Evolutionary conservation across 1,140 invertebrate species (phyloP), one percentile per base, ranked within the genome.

Genomic region (Hirudo medicinalis): DNA sequence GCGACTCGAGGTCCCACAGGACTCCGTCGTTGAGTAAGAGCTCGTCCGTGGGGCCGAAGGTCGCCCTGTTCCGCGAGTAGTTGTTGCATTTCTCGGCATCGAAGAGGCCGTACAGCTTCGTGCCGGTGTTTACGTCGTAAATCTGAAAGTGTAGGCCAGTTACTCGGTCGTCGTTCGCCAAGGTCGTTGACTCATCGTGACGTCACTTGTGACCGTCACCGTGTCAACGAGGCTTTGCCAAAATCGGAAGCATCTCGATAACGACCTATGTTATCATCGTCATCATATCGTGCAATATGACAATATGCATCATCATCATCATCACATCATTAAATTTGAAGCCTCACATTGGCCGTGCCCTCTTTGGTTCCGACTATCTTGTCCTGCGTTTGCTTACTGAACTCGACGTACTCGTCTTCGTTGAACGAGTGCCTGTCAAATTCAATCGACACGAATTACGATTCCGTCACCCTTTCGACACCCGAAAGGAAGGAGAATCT

Each of bases 21-120:
- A 97, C 92, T 49, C 96, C 96, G 82, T 99, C 95, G 78, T 90
- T 92, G 1, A 99, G 82, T 22, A 98, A 88, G 36, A 99, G 81
- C 76, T 97, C 91, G 80, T 99, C 95, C 19, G 89, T 90, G 73
- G 91, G 90, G 80, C 90, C 91, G 79, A 97, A 96, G 0, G 91
- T 94, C 0, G 95, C 95, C 67, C 89, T 85, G 82, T 99, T 99
- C 81, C 90, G 90, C 8, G 87, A 88, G 80, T 99, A 99, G 76
- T 90, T 87, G 83, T 98, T 97, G 40, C 89, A 90, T 75, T 91
- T 87, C 67, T 86, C 85, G 17, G 91, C 89, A 74, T 83, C 79
- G 54, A 86, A 87, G 29, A 97, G 86, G 0, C 87, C 88, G 54
- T 86, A 82, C 53, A 97, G 78, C 71, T 87, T 83, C 74, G 86